Base-by-base conservation (phyloP, 2,113 vertebrate genomes). In the Myotis lucifugus region DNA sequence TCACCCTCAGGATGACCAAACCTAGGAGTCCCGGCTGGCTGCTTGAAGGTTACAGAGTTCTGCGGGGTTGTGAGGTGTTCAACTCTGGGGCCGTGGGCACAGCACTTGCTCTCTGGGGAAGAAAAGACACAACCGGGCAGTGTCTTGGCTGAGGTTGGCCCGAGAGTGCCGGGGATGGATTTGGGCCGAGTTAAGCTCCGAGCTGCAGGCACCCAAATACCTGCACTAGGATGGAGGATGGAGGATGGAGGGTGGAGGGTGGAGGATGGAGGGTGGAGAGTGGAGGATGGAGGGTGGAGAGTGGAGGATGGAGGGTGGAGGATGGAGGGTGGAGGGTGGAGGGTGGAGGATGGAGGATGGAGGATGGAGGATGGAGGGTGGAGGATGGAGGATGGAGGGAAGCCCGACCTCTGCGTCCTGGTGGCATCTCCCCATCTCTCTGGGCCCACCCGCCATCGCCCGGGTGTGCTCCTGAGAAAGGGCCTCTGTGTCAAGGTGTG, bases 391-490 rank as follows among this genome's bases (percentile, higher is more conserved):
- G 46, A 46, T 14, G 9, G 8, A 42, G 25, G 11, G 21, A 4
- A 8, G 23, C 21, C 42, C 5, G 0, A 14, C 18, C 15, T 8
- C 8, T 3, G 69, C 0, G 3, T 13, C 61, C 86, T 4, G 14
- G 14, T 0, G 2, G 48, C 7, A 0, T 23, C 5, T 37, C 32
- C 10, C 52, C 7, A 0, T 18, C 4, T 32, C 46, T 18, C 52
- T 40, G 59, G 61, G 15, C 27, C 61, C 25, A 37, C 5, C 21
- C 42, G 42, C 25, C 2, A 5, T 6, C 0, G 11, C 11, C 50
- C n/a, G 8, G 2, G 8, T 1, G 34, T 29, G 14, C 14, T 14
- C 3, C 9, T 14, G 48, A n/a, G 32, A 27, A 77, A 21, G 76
- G 13, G 0, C 1, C 6, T 70, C 56, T 12, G 69, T 6, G 46